phyloP scores from a whole-genome alignment of 1,140 invertebrate genomes.

The Saccostrea echinata region DNA sequence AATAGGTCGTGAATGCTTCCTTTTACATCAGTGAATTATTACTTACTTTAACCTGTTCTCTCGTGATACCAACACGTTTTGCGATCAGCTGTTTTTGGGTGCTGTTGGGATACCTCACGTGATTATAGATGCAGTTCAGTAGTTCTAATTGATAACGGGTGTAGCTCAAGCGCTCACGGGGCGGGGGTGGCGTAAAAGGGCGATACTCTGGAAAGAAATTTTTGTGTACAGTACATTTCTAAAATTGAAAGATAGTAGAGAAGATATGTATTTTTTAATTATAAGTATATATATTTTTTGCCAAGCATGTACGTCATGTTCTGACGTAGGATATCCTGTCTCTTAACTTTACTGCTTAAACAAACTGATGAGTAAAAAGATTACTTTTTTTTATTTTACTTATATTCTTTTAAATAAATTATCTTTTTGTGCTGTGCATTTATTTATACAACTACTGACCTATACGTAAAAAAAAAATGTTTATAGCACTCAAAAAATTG shows the following conservation, averaged over 20 bases:
- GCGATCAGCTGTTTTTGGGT: conserved; percentile 79
- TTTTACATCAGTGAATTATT: background rate
- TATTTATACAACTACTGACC: background rate
- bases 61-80: conserved; percentile 77
- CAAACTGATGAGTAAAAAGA: too few species aligned
- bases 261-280: too few species aligned
- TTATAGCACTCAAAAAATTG: background rate
- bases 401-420: too few species aligned
- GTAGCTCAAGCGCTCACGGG: conserved; percentile 74
- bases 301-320: too few species aligned
- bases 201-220: conserved; percentile 66
- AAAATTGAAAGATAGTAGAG: background rate
- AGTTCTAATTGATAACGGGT: conserved; percentile 78
- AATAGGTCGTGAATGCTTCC: too few species aligned
- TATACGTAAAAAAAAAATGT: background rate
- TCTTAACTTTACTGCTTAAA: too few species aligned
- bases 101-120: conserved; percentile 78
- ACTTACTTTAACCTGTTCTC: conserved; percentile 79
- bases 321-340: too few species aligned
- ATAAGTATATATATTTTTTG: too few species aligned
- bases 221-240: background rate
- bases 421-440: background rate
- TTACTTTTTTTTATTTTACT: too few species aligned
- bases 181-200: conserved; percentile 72
- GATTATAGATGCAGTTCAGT: conserved; percentile 75